phyloP scores from a whole-genome alignment of 2,113 vertebrate species.

The Notechis scutatus region DNA sequence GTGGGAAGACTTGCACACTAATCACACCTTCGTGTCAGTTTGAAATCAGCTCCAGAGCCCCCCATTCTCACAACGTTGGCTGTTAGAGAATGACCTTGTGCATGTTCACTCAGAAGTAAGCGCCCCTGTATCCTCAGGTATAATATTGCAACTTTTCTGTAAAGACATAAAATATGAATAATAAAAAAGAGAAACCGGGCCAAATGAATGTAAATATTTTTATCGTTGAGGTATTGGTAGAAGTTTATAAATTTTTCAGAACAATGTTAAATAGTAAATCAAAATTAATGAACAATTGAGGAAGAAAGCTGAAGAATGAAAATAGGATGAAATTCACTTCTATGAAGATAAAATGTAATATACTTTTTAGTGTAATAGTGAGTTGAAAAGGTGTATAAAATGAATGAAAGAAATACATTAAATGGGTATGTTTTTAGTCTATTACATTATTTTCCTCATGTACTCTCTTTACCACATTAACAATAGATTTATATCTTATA shows the following conservation, averaged over 20 bases:
- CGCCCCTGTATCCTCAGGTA: background rate
- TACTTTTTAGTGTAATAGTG: background rate
- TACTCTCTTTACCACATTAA: background rate
- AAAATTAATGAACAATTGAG: background rate
- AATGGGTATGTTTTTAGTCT: background rate
- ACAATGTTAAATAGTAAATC: background rate
- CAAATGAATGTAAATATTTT: no score
- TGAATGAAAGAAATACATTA: background rate
- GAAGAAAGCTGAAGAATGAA: background rate
- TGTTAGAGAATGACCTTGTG: background rate
- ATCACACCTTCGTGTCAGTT: background rate
- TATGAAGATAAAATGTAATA: background rate
- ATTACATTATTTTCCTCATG: background rate
- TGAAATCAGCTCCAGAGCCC: background rate
- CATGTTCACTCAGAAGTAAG: background rate
- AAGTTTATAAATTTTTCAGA: background rate
- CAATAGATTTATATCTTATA: background rate
- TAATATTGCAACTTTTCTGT: background rate
- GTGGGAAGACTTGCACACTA: background rate
- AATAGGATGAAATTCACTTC: background rate
- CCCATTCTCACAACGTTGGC: background rate
- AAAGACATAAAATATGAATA: background rate
- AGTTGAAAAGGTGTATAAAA: background rate
- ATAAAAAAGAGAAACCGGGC: no score
- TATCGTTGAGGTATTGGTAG: no score